These are phyloP conservation scores for Marmota monax DNA, from an alignment of 2,113 vertebrate species.

Conservation along the genomic window DNA sequence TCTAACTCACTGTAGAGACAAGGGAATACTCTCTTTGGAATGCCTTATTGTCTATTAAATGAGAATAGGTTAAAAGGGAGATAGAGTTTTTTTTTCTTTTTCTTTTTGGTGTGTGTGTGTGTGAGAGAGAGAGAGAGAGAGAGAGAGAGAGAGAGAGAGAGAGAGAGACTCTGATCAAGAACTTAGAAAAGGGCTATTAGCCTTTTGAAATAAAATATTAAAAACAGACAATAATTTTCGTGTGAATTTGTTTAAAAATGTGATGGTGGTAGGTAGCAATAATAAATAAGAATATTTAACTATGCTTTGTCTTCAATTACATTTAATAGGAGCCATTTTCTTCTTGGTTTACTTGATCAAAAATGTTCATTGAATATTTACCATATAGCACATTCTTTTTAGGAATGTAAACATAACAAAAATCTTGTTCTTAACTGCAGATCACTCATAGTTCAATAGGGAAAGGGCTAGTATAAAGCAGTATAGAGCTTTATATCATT, in stretches of 20 bases:
- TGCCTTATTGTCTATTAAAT: not conserved
- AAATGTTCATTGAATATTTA: not conserved
- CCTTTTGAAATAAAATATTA: conserved; percentile 8
- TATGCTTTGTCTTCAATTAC: not conserved
- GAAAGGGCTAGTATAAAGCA: not conserved
- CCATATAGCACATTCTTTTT: not conserved
- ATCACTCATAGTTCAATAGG: not conserved
- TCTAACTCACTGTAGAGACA: not conserved
- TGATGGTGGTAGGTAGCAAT: not conserved
- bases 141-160: no score
- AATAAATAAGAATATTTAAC: not conserved
- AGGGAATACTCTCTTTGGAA: not conserved
- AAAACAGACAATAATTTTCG: conserved; percentile 27
- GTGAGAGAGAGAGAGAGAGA: no score
- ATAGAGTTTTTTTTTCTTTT: no score
- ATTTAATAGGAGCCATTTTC: not conserved
- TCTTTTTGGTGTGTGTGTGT: no score
- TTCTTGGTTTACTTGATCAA: not conserved
- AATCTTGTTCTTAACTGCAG: not conserved
- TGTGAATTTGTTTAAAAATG: conserved; percentile 34
- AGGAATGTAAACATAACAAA: not conserved
- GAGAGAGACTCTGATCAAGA: not conserved
- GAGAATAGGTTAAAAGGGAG: not conserved
- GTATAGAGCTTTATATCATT: not conserved
- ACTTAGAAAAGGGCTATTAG: not conserved